Conservation (phyloP, 2,888 invertebrate genomes). For the Cabera pusaria region DNA sequence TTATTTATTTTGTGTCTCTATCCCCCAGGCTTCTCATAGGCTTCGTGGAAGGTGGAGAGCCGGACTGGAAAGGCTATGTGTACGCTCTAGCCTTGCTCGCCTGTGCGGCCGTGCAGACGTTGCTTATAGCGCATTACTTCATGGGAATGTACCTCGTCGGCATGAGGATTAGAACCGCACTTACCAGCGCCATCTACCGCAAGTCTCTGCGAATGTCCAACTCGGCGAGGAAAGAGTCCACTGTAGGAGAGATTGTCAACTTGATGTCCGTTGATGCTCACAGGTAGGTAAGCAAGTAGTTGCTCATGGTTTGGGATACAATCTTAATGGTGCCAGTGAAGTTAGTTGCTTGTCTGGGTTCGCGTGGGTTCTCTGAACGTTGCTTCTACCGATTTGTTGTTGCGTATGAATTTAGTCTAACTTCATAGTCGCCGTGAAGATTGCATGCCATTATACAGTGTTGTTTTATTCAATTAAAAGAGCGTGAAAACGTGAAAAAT, state of each 20-base stretch:
- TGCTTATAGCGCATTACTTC: conserved; percentile 95
- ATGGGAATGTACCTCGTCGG: conserved; percentile 95
- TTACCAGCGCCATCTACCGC: conserved; percentile 95
- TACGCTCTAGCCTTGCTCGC: conserved; percentile 90
- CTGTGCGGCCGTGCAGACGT: conserved; percentile 90
- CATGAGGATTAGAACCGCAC: conserved; percentile 93
- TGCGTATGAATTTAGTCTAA: no score
- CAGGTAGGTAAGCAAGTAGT: conserved; percentile 79
- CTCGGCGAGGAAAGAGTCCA: conserved; percentile 90
- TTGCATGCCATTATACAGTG: no score
- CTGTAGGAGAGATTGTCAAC: conserved; percentile 96
- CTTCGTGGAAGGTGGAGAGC: conserved; percentile 85
- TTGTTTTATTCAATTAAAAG: no score
- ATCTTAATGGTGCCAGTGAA: no score
- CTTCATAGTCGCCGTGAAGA: no score
- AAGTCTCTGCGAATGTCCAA: conserved; percentile 93
- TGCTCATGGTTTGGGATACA: no score
- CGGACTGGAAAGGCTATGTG: conserved; percentile 93
- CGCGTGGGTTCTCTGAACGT: no score
- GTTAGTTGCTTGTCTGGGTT: no score
- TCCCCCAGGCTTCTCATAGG: conserved; percentile 86
- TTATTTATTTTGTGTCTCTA: no score
- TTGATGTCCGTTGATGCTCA: conserved; percentile 97
- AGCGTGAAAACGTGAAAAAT: no score
- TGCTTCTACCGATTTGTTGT: no score